These are phyloP conservation scores for Myotis findleyi DNA, from an alignment of 2,797 vertebrate genomes.

Conservation along the genomic window DNA sequence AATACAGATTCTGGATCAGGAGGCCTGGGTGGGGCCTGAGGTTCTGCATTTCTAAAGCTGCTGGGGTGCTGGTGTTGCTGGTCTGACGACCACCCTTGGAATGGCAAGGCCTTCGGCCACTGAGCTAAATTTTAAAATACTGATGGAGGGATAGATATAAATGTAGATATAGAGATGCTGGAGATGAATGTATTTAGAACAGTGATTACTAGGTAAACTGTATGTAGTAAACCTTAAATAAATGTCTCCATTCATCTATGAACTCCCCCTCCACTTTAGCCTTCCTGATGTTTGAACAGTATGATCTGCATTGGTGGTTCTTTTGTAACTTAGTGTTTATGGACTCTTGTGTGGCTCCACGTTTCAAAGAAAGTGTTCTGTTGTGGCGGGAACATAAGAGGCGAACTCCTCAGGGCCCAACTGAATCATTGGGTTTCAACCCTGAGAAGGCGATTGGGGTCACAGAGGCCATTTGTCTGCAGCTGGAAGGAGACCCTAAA, in stretches of 20 bases:
- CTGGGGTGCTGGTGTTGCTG: background rate
- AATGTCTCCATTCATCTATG: background rate
- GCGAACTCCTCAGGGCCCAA: fast-evolving
- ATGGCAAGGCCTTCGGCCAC: background rate
- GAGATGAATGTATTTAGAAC: background rate
- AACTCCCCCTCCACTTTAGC: background rate
- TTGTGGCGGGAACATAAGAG: background rate
- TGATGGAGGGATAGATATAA: background rate
- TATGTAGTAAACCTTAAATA: background rate
- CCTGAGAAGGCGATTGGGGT: background rate
- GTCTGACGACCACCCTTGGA: background rate
- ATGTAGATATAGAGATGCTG: background rate
- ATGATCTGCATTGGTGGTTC: background rate
- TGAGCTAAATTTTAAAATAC: background rate
- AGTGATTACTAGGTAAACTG: background rate
- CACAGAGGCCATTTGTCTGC: background rate
- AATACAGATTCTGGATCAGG: background rate
- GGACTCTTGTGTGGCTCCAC: too few relatives aligned
- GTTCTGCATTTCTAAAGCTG: background rate
- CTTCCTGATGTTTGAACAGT: background rate
- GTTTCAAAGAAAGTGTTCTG: background rate
- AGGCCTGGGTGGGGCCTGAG: background rate
- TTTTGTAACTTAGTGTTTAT: background rate
- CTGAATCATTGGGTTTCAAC: background rate
- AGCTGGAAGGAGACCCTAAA: background rate